Evolutionary conservation across 2,888 invertebrate species (phyloP), one percentile per base, ranked within the genome.

Genomic region (Drosophila niveifrons): DNA sequence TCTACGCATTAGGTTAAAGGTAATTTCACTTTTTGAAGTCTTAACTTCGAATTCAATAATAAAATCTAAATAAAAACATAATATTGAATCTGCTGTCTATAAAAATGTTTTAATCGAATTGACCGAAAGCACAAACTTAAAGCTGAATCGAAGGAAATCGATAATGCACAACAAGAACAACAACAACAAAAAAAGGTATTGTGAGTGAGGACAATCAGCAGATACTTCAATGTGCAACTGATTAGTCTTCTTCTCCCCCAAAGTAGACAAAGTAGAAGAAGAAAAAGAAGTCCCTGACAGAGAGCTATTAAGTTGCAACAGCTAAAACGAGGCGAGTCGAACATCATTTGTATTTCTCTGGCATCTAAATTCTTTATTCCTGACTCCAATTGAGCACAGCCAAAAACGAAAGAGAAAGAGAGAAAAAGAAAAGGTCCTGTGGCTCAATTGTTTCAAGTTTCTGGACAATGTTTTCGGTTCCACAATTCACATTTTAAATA

Each of bases 361-460:
- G 13, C 39, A 41, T 8, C 39, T 13, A 2, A 15, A 8, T 36
- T 3, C 36, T 36, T 34, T 34, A 39, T 13, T 11, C 47, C 63
- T 66, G 64, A 65, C 83, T 72, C 39, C 80, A 69, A 86, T 78
- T 78, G 81, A 73, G 66, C 48, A 56, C 47, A 29, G 36, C 59
- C 51, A 61, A 67, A 29, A 31, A 18, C 23, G 23, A 46, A 23
- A 13, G n/a, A n/a, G n/a, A 8, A 41, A 44, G 23, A 23, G 23
- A 23, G 23, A 23, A 23, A 23, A 1, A 4, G 23, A 66, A 56
- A 85, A 66, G 62, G 18, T 47, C 47, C 66, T 47, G 36, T 41
- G 44, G 36, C 57, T 68, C 57, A 39, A 78, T 75, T 68, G 75
- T 73, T 58, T 28, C 8, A 1, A n/a, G 8, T 48, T 39, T 3